Evolutionary conservation across 2,113 vertebrate species (phyloP).

Genomic region (Prochilodus magdalenae): DNA sequence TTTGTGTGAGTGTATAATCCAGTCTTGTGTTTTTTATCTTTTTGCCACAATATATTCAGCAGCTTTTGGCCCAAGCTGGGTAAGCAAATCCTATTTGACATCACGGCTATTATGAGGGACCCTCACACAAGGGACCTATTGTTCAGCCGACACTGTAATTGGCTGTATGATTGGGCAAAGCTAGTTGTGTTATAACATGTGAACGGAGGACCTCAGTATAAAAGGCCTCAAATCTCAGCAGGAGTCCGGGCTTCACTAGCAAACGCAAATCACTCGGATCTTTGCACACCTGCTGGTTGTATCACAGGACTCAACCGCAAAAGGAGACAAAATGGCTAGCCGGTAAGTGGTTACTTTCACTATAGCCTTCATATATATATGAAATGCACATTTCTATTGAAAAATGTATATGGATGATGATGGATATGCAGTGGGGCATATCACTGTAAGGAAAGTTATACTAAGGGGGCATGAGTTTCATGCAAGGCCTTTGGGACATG

Average conservation of each 20-base stretch:
- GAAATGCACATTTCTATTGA: too few species aligned
- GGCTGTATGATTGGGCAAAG: constrained; percentile 63
- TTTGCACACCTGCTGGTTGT: background rate
- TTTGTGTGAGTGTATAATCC: constrained; percentile 47
- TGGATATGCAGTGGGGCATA: too few species aligned
- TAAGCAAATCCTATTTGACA: constrained; percentile 74
- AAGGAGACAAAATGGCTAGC: constrained; percentile 83
- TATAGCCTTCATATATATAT: too few species aligned
- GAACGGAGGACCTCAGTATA: constrained; percentile 58
- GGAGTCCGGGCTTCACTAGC: constrained; percentile 41
- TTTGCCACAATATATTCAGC: constrained; percentile 57
- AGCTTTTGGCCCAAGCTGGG: constrained; percentile 54
- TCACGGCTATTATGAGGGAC: constrained; percentile 70
- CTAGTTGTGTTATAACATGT: constrained; percentile 40
- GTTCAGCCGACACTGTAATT: constrained; percentile 68
- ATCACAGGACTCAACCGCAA: constrained; percentile 44
- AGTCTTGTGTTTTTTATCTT: constrained; percentile 41
- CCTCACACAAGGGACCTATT: constrained; percentile 82
- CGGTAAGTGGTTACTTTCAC: constrained; percentile 80
- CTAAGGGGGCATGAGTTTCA: too few species aligned
- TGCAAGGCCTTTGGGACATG: too few species aligned
- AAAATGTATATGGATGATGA: background rate
- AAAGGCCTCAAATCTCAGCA: constrained; percentile 57
- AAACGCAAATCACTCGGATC: background rate
- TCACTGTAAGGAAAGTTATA: too few species aligned